These are phyloP conservation scores for Hephaestus fuliginosus DNA, from an alignment of 2,797 vertebrate species.

Conservation along the genomic window DNA sequence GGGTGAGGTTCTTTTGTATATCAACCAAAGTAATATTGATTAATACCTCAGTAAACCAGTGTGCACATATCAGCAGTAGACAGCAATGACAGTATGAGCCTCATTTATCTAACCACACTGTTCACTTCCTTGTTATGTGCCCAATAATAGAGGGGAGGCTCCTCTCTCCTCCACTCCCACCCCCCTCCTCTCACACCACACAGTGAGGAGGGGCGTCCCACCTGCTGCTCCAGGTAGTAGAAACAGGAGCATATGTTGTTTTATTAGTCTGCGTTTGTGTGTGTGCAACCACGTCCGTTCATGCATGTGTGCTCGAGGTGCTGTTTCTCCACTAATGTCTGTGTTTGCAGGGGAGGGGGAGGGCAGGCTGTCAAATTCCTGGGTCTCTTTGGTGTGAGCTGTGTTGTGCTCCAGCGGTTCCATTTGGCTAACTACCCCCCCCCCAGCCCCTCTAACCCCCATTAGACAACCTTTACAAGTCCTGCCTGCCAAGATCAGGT, in stretches of 20 bases:
- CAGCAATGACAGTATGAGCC: background rate
- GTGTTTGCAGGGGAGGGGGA: conserved; percentile 60
- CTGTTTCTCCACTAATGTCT: conserved; percentile 51
- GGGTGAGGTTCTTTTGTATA: background rate
- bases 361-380: conserved; percentile 75
- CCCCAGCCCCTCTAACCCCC: conserved; percentile 20
- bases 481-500: conserved; percentile 60
- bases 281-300: conserved; percentile 56
- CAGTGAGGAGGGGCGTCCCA: conserved; percentile 59
- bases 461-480: conserved; percentile 58
- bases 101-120: background rate
- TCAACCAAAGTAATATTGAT: too few relatives aligned
- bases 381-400: conserved; percentile 76
- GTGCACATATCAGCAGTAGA: background rate
- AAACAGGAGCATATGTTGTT: conserved; percentile 77
- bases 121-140: conserved; percentile 36
- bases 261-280: conserved; percentile 68
- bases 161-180: conserved; percentile 10
- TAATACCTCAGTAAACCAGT: too few relatives aligned
- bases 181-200: background rate
- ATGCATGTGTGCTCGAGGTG: conserved; percentile 64
- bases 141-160: conserved; percentile 36
- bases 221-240: conserved; percentile 80
- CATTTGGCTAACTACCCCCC: conserved; percentile 71
- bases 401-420: conserved; percentile 76